Conservation (phyloP, 92 coral and sea anemone species). For the Umimayanthus chanpuru region DNA sequence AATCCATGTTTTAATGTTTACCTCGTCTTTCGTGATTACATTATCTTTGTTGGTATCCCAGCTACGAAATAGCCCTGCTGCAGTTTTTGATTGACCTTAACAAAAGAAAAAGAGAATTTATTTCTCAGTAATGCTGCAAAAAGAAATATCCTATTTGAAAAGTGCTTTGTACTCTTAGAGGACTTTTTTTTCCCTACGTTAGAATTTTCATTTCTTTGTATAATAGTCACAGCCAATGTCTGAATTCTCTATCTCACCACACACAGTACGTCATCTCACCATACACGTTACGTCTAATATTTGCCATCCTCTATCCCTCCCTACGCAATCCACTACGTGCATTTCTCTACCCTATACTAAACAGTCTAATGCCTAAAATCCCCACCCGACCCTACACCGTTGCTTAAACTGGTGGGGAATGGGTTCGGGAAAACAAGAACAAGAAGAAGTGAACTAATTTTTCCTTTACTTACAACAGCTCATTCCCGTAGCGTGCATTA, state of each 20-base stretch:
- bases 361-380: background rate
- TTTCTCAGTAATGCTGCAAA: background rate
- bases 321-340: too few relatives aligned
- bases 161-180: too few relatives aligned
- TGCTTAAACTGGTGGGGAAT: background rate
- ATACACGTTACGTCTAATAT: too few relatives aligned
- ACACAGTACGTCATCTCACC: too few relatives aligned
- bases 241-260: too few relatives aligned
- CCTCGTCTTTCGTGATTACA: slow-evolving; percentile 85
- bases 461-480: background rate
- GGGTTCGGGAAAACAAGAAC: background rate
- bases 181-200: too few relatives aligned
- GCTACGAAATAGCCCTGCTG: slow-evolving; percentile 78
- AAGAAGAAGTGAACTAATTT: background rate
- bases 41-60: slow-evolving; percentile 85
- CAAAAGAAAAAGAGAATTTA: background rate
- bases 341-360: too few relatives aligned
- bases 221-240: too few relatives aligned
- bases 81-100: slow-evolving; percentile 85
- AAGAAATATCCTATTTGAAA: too few relatives aligned
- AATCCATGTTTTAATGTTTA: background rate
- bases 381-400: background rate
- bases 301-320: too few relatives aligned
- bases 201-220: too few relatives aligned
- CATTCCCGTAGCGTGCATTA: background rate